Evolutionary conservation across 2,113 vertebrate species (phyloP).

Genomic region (Psephotus haematonotus): DNA sequence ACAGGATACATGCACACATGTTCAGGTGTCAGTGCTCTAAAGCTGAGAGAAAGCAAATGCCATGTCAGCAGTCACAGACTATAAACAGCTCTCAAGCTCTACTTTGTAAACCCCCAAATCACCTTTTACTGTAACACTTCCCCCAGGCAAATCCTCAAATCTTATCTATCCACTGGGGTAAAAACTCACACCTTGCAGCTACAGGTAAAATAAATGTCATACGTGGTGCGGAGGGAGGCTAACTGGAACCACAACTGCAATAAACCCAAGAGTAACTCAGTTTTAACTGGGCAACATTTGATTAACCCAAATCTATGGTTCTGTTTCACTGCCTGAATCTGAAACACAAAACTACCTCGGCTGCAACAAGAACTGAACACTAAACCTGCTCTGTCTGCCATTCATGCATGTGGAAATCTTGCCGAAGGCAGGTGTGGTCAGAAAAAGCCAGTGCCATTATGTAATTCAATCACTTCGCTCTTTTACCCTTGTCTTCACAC

Average conservation of each 20-base stretch:
- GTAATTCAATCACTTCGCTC: not conserved
- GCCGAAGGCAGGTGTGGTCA: not conserved
- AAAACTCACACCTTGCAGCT: not conserved
- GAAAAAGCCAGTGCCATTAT: rapidly evolving
- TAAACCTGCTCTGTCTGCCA: not conserved
- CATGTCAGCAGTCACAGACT: not conserved
- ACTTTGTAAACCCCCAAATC: not conserved
- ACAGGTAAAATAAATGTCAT: not conserved
- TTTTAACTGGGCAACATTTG: not conserved
- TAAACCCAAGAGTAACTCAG: not conserved
- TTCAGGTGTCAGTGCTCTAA: rapidly evolving
- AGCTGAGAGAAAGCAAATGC: rapidly evolving
- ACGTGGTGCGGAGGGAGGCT: not conserved
- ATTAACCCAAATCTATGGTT: not conserved
- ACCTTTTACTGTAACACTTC: not conserved
- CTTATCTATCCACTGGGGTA: not conserved
- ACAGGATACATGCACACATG: not conserved
- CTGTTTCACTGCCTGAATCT: not conserved
- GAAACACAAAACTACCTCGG: rapidly evolving
- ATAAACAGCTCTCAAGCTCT: not conserved
- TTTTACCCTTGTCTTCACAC: not conserved
- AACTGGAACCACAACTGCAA: not conserved
- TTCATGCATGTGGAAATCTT: rapidly evolving
- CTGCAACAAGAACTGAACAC: not conserved
- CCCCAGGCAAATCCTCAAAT: not conserved